phyloP scores from a whole-genome alignment of 2,888 invertebrate species.

The Zhuqinia jingwanae region DNA sequence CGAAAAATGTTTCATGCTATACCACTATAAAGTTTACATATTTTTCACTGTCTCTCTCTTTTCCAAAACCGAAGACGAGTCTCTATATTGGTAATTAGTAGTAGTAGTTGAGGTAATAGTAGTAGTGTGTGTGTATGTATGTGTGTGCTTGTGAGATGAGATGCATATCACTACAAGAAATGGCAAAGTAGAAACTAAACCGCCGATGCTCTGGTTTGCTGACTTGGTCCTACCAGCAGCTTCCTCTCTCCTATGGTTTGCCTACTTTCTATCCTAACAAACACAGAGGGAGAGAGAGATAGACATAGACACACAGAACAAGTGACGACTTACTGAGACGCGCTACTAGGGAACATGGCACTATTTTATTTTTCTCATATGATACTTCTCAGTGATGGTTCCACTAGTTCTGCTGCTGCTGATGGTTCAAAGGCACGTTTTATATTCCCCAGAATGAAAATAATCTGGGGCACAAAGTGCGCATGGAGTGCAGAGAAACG shows the following conservation, averaged over 20 bases:
- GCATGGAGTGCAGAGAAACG: slow-evolving; percentile 75
- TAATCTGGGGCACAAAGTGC: slow-evolving; percentile 77
- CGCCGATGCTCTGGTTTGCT: slow-evolving; percentile 66
- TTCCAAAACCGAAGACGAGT: slow-evolving; percentile 1
- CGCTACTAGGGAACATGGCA: slow-evolving; percentile 35
- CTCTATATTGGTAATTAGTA: no score
- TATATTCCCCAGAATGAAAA: slow-evolving; percentile 60
- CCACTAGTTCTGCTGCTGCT: slow-evolving; percentile 37
- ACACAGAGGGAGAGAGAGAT: slow-evolving; percentile 3
- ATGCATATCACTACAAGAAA: slow-evolving; percentile 52
- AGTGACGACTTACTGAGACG: slow-evolving; percentile 38
- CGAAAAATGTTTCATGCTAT: slow-evolving; percentile 61
- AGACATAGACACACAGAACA: slow-evolving; percentile 5
- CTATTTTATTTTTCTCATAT: slow-evolving; percentile 42
- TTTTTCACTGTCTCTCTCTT: slow-evolving; percentile 20
- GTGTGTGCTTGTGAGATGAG: slow-evolving; percentile 18
- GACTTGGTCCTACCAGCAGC: slow-evolving; percentile 44
- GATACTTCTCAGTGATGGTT: slow-evolving; percentile 30
- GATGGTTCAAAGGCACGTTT: slow-evolving; percentile 58
- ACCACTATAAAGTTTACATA: slow-evolving; percentile 61
- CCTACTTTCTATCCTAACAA: slow-evolving; percentile 36
- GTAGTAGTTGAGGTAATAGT: no score
- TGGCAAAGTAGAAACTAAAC: slow-evolving; percentile 62
- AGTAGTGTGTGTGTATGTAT: slow-evolving; percentile 3
- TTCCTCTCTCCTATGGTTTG: slow-evolving; percentile 35